A percentile compares a stretch with the other conserved stretches of the same genome.
Evolutionary conservation across 2,113 vertebrate genomes (phyloP).

Genomic region (Callorhinus ursinus): DNA sequence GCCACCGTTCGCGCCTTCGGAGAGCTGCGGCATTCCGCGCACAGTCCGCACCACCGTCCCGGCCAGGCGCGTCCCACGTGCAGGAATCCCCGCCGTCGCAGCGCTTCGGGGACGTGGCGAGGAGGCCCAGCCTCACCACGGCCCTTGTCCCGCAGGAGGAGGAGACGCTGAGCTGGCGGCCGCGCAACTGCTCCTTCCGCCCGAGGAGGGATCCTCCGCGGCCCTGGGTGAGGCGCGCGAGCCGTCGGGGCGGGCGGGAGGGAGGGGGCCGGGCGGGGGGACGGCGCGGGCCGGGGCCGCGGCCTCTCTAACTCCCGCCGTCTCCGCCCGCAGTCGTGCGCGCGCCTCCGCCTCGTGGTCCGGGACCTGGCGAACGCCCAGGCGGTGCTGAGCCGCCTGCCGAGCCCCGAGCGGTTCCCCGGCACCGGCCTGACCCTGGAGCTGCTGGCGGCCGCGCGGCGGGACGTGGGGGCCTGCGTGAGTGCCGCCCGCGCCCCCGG

Average conservation of each 20-base stretch:
- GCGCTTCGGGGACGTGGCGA: not conserved
- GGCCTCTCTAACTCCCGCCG: not conserved
- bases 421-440: not conserved
- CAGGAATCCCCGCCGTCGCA: not conserved
- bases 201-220: rapidly evolving
- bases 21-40: rapidly evolving
- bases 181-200: not conserved
- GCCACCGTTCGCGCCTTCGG: rapidly evolving
- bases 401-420: not conserved
- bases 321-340: not conserved
- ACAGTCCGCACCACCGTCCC: rapidly evolving
- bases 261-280: not conserved
- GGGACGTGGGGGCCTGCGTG: conserved; percentile 8
- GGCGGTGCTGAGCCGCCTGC: not conserved
- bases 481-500: not conserved
- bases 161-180: not conserved
- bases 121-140: not conserved
- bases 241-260: not conserved
- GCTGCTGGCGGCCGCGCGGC: not conserved
- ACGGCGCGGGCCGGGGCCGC: rapidly evolving
- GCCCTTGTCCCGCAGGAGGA: not conserved
- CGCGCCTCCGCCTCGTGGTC: not conserved
- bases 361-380: not conserved
- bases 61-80: too few relatives aligned
- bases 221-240: not conserved